Base-by-base conservation (phyloP, 2,888 invertebrate genomes). In the Pomacea canaliculata region DNA sequence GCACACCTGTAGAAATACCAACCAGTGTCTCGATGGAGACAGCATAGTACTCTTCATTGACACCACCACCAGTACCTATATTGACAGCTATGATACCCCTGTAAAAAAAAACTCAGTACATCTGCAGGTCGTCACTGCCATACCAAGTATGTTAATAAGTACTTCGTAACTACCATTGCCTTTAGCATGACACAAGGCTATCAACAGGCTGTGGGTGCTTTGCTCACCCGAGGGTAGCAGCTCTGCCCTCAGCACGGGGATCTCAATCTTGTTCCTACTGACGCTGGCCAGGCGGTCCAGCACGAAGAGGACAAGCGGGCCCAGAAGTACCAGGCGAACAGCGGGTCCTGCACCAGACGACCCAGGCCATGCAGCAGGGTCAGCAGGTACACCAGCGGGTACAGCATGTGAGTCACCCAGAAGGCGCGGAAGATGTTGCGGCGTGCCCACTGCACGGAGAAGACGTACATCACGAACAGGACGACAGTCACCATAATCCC, bases 331-430 rank as follows among this genome's bases (percentile, higher is more conserved):
- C 92, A 92, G 81, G 92, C 92, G 78, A 93, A 92, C 78, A 92
- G 91, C 1, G 93, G 93, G 67, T 91, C 91, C 85, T 92, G 91
- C 10, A 94, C 92, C 19, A 94, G 89, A 79, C 93, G 86, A 51
- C 93, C 93, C 66, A 92, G 90, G 18, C 94, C 93, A 85, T 94
- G 94, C 62, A 94, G 86, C 70, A 93, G 86, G 89, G 93, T 92
- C 67, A 94, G 91, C 62, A 93, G 89, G 82, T 92, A 93, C 81
- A 93, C 92, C 66, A 93, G 16, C 7, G 93, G 92, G 88, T 93
- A 94, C 51, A 93, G 85, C 72, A 91, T 92, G 85, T 94, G 94
- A 0, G 93, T 92, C 60, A 91, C 88, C 93, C 93, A 93, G 89
- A 94, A 94, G 83, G 92, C 92, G 74, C 91, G 91, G 87, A 93